A percentile compares a stretch with the other conserved stretches of the same genome.
Conservation (phyloP, 2,888 invertebrate genomes). For the Epirrhoe alternata region DNA sequence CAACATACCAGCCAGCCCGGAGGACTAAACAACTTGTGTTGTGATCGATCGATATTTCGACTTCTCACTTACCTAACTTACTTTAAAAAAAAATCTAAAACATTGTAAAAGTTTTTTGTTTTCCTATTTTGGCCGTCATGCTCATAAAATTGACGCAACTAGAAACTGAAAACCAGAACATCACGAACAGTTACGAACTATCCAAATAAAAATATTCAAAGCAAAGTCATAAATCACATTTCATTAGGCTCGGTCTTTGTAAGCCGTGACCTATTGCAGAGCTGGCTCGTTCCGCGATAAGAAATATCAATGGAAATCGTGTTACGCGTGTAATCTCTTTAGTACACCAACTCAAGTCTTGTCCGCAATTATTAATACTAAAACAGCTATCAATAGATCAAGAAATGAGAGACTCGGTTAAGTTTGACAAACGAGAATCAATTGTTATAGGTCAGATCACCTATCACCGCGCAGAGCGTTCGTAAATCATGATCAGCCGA, state of each 20-base stretch:
- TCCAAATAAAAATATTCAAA: constrained; percentile 58
- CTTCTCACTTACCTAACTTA: constrained; percentile 53
- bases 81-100: constrained; percentile 47
- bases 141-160: constrained; percentile 12
- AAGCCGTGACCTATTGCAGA: constrained; percentile 67
- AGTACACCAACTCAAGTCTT: constrained; percentile 22
- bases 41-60: constrained; percentile 69
- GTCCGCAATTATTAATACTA: constrained; percentile 30
- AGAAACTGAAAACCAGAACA: constrained; percentile 10
- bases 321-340: constrained; percentile 29
- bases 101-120: constrained; percentile 4
- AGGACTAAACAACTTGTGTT: constrained; percentile 59
- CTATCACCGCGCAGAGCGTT: constrained; percentile 77
- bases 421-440: constrained; percentile 75
- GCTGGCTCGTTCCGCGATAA: constrained; percentile 50
- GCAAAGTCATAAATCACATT: constrained; percentile 68
- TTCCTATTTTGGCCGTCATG: not conserved
- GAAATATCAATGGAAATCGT: constrained; percentile 44
- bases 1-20: constrained; percentile 50
- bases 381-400: constrained; percentile 30
- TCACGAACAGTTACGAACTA: constrained; percentile 45
- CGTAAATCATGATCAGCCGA: constrained; percentile 83
- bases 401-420: constrained; percentile 45
- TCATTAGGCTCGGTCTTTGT: constrained; percentile 60
- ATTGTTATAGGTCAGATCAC: constrained; percentile 74